phyloP scores from a whole-genome alignment of 53 echinoderm and acorn worm genomes.

The Hippasteria phrygiana region DNA sequence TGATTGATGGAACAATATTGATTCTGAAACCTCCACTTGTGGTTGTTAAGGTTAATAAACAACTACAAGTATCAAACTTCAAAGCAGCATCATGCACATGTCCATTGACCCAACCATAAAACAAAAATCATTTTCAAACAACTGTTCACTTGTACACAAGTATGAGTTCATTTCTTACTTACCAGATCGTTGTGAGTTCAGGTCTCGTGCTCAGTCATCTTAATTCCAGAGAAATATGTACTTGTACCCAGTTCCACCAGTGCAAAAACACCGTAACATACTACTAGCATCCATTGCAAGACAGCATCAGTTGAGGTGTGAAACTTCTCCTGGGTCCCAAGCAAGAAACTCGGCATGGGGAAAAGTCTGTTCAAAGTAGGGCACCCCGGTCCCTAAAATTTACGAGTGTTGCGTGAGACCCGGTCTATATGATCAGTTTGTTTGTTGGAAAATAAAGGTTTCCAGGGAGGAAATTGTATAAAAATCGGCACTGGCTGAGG shows the following conservation, averaged over 20 bases:
- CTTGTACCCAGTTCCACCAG: not conserved
- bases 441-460: not conserved
- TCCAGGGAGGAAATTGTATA: slow-evolving; percentile 16
- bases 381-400: slow-evolving; percentile 32
- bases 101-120: not conserved
- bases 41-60: too few relatives aligned
- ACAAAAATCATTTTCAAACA: too few relatives aligned
- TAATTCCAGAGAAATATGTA: not conserved
- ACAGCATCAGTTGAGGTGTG: not conserved
- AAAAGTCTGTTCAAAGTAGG: slow-evolving; percentile 15
- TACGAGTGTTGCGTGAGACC: slow-evolving; percentile 64
- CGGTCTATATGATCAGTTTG: slow-evolving; percentile 8
- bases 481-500: not conserved
- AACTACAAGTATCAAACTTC: too few relatives aligned
- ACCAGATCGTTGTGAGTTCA: not conserved
- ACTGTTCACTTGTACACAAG: not conserved
- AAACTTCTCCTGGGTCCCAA: slow-evolving; percentile 1
- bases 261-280: not conserved
- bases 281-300: not conserved
- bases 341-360: not conserved
- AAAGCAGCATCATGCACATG: too few relatives aligned
- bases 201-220: not conserved
- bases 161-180: not conserved
- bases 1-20: too few relatives aligned
- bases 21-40: too few relatives aligned